Percentiles rank a stretch among this genome's conserved stretches.
Evolutionary conservation across 2,797 vertebrate species (phyloP).

Genomic region (Sebastes vulpes): DNA sequence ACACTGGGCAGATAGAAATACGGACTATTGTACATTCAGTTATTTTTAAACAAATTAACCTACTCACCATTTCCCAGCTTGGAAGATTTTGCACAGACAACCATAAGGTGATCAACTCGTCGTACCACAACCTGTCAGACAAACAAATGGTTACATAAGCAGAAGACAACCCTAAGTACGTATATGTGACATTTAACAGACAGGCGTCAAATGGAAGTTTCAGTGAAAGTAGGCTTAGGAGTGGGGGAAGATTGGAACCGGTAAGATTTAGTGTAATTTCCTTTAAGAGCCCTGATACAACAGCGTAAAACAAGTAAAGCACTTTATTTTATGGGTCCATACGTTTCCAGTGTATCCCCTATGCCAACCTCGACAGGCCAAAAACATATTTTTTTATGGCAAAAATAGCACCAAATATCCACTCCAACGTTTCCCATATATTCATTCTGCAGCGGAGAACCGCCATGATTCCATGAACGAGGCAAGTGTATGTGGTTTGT

Average conservation of each 20-base stretch:
- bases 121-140: slow-evolving; percentile 93
- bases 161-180: background rate
- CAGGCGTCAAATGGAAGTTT: background rate
- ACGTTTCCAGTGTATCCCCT: background rate
- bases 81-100: slow-evolving; percentile 97
- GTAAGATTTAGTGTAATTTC: background rate
- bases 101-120: slow-evolving; percentile 95
- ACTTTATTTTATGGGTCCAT: background rate
- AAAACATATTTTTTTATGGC: background rate
- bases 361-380: background rate
- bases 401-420: too few relatives aligned
- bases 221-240: background rate
- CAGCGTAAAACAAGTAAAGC: background rate
- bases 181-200: background rate
- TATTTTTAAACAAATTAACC: background rate
- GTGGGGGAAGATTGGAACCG: background rate
- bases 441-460: too few relatives aligned
- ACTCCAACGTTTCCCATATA: too few relatives aligned
- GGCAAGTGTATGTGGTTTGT: background rate
- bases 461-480: background rate
- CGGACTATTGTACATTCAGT: background rate
- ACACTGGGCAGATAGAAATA: background rate
- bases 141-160: slow-evolving; percentile 15
- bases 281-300: background rate
- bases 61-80: slow-evolving; percentile 96